Evolutionary conservation across 1,140 invertebrate genomes (phyloP), one percentile per base, ranked within the genome.

Genomic region (Apis laboriosa): DNA sequence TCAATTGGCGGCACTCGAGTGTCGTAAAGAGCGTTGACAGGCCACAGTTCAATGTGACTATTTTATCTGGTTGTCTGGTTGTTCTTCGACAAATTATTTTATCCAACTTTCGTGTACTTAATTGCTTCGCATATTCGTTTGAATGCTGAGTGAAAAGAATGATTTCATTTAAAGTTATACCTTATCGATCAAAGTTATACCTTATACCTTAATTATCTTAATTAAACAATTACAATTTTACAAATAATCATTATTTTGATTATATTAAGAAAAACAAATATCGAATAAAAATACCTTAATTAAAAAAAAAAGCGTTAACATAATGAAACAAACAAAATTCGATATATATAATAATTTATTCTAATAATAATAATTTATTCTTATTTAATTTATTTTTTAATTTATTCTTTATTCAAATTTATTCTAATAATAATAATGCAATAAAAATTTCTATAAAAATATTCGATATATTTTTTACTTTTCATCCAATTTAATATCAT

Each of bases 1-100:
- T 80, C 77, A 80, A 80, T 80, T 73, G 77, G 5, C 24, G 67
- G 19, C 61, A 24, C 19, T 77, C 24, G 77, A 49, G 66, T 73
- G 67, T 73, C 77, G 60, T 49, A 11, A 28, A 73, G 55, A 56
- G 68, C 67, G 56, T 80, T 71, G 56, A 80, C 70, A 80, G 68
- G 19, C 60, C 66, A 70, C 55, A 9, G 55, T 60, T 78, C 53
- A 78, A 70, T 43, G 55, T 63, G 73, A 28, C 28, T 34, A 43
- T 56, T 76, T 63, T 76, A 76, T 76, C 74, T 76, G n/a, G 13
- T 70, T 13, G 49, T 17, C 67, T 9, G 43, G 1, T n/a, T n/a
- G n/a, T n/a, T n/a, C n/a, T n/a, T n/a, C 66, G n/a, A 19, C 12
- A 28, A 71, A 24, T 55, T 55, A 55, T 71, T 71, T 71, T 8